Percentiles rank a stretch among this genome's conserved stretches.
Conservation (phyloP, 2,797 vertebrate species). For the Acanthurus tractus region DNA sequence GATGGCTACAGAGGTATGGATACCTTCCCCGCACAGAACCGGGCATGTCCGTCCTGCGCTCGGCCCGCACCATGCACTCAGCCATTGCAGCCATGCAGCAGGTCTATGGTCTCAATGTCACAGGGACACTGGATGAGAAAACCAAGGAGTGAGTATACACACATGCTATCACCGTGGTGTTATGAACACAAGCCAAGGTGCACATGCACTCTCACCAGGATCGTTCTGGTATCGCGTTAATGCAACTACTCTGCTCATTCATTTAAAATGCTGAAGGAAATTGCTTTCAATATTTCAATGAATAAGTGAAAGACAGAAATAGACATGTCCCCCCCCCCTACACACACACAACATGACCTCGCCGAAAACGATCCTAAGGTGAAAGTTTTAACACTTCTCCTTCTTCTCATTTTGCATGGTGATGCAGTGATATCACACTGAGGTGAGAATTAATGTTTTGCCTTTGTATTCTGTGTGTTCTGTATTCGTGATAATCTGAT, state of each 20-base stretch:
- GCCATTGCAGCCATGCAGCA: constrained; percentile 98
- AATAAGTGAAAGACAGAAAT: constrained; percentile 45
- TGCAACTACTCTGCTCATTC: constrained; percentile 32
- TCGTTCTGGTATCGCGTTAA: constrained; percentile 25
- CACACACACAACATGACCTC: constrained; percentile 34
- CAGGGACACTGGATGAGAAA: constrained; percentile 94
- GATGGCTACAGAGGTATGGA: constrained; percentile 98
- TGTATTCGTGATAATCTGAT: constrained; percentile 48
- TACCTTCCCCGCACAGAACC: constrained; percentile 95
- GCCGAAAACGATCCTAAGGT: constrained; percentile 34
- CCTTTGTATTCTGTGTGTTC: constrained; percentile 44
- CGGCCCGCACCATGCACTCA: constrained; percentile 94
- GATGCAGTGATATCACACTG: constrained; percentile 85
- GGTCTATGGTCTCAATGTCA: constrained; percentile 97
- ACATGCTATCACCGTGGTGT: not conserved
- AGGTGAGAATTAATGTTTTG: constrained; percentile 80
- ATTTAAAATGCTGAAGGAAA: constrained; percentile 39
- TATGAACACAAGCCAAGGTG: constrained; percentile 10
- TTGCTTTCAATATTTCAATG: constrained; percentile 52
- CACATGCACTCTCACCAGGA: constrained; percentile 12
- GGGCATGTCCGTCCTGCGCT: constrained; percentile 95
- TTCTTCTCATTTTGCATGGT: constrained; percentile 82
- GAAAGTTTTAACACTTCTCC: constrained; percentile 75
- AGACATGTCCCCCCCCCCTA: constrained; percentile 47
- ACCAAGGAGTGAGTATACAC: constrained; percentile 94